Evolutionary conservation across 1,140 invertebrate genomes (phyloP).

Genomic region (Eurosta solidaginis): DNA sequence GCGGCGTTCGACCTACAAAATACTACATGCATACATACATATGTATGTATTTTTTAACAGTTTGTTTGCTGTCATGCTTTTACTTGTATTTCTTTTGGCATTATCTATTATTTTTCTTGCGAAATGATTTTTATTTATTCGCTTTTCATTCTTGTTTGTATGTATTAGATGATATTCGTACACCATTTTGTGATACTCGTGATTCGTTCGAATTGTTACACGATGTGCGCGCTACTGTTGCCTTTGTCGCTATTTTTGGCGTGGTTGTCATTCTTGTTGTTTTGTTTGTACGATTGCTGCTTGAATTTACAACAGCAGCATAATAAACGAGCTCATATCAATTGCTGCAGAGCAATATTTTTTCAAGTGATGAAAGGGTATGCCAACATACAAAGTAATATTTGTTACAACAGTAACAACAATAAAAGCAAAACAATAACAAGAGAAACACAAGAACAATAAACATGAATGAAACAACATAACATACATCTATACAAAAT

Average conservation of each 20-base stretch:
- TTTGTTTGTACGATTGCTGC: not conserved
- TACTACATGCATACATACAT: not conserved
- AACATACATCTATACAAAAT: not conserved
- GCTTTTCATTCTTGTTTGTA: not conserved
- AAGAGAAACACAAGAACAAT: too few relatives aligned
- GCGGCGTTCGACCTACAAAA: not conserved
- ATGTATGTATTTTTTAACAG: not conserved
- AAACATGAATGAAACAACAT: too few relatives aligned
- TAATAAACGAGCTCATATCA: constrained; percentile 18
- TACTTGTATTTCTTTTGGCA: not conserved
- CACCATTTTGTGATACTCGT: not conserved
- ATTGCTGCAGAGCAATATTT: constrained; percentile 25
- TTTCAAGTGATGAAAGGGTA: constrained; percentile 21
- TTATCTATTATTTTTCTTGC: not conserved
- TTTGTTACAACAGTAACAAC: not conserved
- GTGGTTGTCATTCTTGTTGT: not conserved
- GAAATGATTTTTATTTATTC: not conserved
- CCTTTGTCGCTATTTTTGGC: not conserved
- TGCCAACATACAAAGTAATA: not conserved
- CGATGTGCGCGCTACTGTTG: not conserved
- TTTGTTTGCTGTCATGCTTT: not conserved
- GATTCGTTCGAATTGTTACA: not conserved
- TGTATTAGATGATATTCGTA: not conserved
- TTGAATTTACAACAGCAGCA: not conserved
- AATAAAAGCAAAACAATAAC: not conserved